Evolutionary conservation across 92 coral and sea anemone species (phyloP).

Genomic region (Ricordea florida): DNA sequence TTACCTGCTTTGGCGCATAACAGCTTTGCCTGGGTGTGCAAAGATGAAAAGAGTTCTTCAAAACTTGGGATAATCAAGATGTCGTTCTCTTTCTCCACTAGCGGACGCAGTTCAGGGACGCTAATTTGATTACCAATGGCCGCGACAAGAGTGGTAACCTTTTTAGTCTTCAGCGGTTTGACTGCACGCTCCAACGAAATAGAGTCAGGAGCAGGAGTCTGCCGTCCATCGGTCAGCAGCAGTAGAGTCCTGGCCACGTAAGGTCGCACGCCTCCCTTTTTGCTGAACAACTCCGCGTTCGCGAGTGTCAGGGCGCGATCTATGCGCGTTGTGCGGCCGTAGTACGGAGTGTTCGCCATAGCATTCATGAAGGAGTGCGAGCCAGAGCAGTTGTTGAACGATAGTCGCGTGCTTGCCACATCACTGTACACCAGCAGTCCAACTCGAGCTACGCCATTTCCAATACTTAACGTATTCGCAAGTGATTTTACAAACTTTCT

Average conservation of each 20-base stretch:
- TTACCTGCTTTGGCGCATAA: slow-evolving; percentile 63
- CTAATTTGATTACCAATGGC: slow-evolving; percentile 59
- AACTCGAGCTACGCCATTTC: slow-evolving; percentile 31
- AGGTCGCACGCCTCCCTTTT: slow-evolving; percentile 57
- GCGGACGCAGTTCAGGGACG: slow-evolving; percentile 38
- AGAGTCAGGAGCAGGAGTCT: slow-evolving; percentile 52
- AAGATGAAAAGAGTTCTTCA: slow-evolving; percentile 44
- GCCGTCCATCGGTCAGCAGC: slow-evolving; percentile 80
- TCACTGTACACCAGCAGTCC: slow-evolving; percentile 61
- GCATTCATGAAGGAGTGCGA: slow-evolving; percentile 8
- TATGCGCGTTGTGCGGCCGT: slow-evolving; percentile 66
- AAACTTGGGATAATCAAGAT: slow-evolving; percentile 46
- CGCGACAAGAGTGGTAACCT: slow-evolving; percentile 50
- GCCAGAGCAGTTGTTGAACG: slow-evolving; percentile 13
- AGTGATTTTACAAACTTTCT: slow-evolving; percentile 40
- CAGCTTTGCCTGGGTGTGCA: slow-evolving; percentile 28
- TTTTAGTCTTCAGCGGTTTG: slow-evolving; percentile 57
- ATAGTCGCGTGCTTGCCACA: slow-evolving; percentile 23
- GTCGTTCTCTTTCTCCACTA: slow-evolving; percentile 41
- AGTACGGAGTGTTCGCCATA: slow-evolving; percentile 51
- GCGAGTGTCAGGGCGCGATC: slow-evolving; percentile 63
- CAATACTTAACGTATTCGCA: slow-evolving; percentile 30
- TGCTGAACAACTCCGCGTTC: slow-evolving; percentile 57
- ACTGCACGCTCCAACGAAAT: slow-evolving; percentile 61
- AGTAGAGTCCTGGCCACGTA: slow-evolving; percentile 62